Base-by-base conservation (phyloP, 2,797 vertebrate species). In the Pantherophis vulpinus region DNA sequence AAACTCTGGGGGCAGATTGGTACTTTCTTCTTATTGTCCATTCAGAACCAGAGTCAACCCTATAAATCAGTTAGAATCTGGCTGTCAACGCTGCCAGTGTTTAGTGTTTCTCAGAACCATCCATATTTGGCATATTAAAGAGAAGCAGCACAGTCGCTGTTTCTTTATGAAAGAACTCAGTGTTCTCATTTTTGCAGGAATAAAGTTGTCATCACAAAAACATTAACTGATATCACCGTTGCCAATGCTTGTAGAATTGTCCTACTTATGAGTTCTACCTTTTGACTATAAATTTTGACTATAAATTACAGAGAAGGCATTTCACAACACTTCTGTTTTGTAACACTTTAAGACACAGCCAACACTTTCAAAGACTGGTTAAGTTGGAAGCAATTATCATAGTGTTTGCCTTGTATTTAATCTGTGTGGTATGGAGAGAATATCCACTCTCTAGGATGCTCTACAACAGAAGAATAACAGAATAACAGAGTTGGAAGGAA, bases 321-420 rank as follows among this genome's bases (percentile, higher is more conserved):
- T 27, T 54, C 13, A 6, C 51, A 6, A 4, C 18, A 25, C 9
- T 32, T 27, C 79, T 25, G 20, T 20, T 25, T 60, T n/a, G 42
- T 11, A n/a, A 79, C 32, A 51, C 60, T 66, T 66, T 6, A 42
- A 4, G 4, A 56, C 55, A 13, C 23, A 95, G 60, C 11, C 74
- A 86, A 88, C 42, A 89, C 29, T 90, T 87, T 0, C 56, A n/a
- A 51, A 93, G 58, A 93, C 11, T 0, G 88, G 25, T 66, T 92
- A 56, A 88, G 16, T 6, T 93, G 87, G 61, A 70, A 94, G 88
- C 3, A 0, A 27, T 61, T 93, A 89, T 55, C 86, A 56, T 79
- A 93, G 79, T 89, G 27, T 90, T 13, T 74, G 86, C 51, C 92
- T 95, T 70, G 0, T 61, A 91, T 94, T 95, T 93, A 93, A 94